phyloP scores from a whole-genome alignment of 2,797 vertebrate genomes.

The Chaetophractus vellerosus region DNA sequence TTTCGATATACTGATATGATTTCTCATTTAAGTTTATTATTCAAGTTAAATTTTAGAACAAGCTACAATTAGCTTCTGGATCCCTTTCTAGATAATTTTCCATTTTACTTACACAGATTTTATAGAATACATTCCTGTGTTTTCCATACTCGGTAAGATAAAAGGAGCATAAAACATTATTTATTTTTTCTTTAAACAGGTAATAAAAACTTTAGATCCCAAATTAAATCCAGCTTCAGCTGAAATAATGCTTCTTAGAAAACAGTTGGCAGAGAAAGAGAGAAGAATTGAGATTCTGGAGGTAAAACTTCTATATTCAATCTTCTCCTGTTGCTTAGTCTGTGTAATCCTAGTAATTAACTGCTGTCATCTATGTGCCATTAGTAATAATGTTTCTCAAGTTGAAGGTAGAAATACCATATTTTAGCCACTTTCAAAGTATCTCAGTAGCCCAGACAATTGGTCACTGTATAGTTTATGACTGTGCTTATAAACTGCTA shows the following conservation, averaged over 20 bases:
- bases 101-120: slow-evolving; percentile 8
- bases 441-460: not conserved
- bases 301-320: slow-evolving; percentile 89
- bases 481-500: not conserved
- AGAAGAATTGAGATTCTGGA: slow-evolving; percentile 95
- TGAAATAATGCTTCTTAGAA: slow-evolving; percentile 97
- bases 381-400: not conserved
- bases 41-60: slow-evolving; percentile 29
- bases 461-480: not conserved
- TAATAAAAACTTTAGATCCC: slow-evolving; percentile 98
- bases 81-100: slow-evolving; percentile 45
- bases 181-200: slow-evolving; percentile 89
- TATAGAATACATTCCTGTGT: slow-evolving; percentile 6
- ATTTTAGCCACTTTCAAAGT: not conserved
- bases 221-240: slow-evolving; percentile 97
- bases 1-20: slow-evolving; percentile 8
- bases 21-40: not conserved
- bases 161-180: not conserved
- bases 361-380: not conserved
- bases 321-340: not conserved
- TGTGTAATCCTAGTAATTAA: slow-evolving; percentile 29
- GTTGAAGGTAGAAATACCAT: not conserved
- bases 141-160: slow-evolving; percentile 38
- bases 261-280: slow-evolving; percentile 95
- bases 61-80: not conserved